These are phyloP conservation scores for Tetanocera ferruginea DNA, from an alignment of 2,888 invertebrate genomes.

Conservation along the genomic window DNA sequence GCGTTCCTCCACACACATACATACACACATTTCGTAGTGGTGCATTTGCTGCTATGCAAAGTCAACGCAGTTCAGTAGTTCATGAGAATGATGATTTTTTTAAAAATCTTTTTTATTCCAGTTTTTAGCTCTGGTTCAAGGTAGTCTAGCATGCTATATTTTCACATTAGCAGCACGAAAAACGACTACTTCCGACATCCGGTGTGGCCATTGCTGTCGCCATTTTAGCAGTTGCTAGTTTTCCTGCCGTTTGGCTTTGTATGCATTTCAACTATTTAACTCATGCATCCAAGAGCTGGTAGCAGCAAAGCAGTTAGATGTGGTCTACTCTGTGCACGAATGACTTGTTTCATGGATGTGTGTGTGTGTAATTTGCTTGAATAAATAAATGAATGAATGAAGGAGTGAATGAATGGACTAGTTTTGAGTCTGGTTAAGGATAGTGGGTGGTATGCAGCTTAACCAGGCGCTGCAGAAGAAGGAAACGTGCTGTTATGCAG, in stretches of 20 bases:
- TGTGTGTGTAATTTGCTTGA: not conserved
- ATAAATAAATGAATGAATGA: not conserved
- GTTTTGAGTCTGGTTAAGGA: not conserved
- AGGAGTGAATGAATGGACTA: not conserved
- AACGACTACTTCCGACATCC: slow-evolving; percentile 22
- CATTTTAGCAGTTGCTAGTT: slow-evolving; percentile 20
- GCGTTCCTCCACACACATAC: too few relatives aligned
- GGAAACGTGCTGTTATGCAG: too few relatives aligned
- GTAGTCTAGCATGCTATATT: slow-evolving; percentile 41
- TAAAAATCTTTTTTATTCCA: not conserved
- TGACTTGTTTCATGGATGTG: not conserved
- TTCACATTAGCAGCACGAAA: slow-evolving; percentile 12
- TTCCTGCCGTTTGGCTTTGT: not conserved
- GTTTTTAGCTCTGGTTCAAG: slow-evolving; percentile 40
- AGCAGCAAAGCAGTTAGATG: not conserved
- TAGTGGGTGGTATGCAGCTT: too few relatives aligned
- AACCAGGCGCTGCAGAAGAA: too few relatives aligned
- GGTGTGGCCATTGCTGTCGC: slow-evolving; percentile 34
- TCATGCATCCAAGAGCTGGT: not conserved
- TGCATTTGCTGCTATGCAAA: not conserved
- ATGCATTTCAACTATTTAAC: slow-evolving; percentile 8
- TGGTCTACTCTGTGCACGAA: not conserved
- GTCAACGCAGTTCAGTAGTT: not conserved
- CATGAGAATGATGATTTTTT: not conserved
- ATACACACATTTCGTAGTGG: not conserved